Percentiles rank a stretch among this genome's conserved stretches.
phyloP scores from a whole-genome alignment of 2,888 invertebrate species.

The Plagodis dolabraria region DNA sequence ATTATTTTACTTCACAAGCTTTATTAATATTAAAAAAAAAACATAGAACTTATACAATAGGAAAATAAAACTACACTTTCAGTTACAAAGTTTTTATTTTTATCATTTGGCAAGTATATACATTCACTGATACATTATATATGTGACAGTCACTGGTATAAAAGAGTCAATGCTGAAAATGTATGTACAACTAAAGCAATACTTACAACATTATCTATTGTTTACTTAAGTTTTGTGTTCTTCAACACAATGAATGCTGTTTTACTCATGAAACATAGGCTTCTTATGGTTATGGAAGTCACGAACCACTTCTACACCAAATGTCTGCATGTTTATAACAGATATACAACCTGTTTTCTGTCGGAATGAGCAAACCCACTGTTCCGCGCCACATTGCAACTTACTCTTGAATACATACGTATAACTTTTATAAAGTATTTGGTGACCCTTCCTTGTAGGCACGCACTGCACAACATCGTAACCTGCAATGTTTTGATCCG shows the following conservation, averaged over 20 bases:
- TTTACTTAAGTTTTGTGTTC: too few relatives aligned
- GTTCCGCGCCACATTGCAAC: constrained; percentile 76
- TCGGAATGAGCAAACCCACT: constrained; percentile 76
- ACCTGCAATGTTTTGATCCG: constrained; percentile 57
- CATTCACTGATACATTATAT: too few relatives aligned
- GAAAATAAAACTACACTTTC: too few relatives aligned
- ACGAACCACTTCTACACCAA: constrained; percentile 73
- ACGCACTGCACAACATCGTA: constrained; percentile 78
- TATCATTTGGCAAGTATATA: neutral
- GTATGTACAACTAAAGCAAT: neutral
- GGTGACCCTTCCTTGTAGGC: constrained; percentile 76
- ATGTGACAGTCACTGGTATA: too few relatives aligned
- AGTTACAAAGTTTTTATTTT: neutral
- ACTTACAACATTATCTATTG: neutral
- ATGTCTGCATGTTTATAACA: constrained; percentile 75
- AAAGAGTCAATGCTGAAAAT: too few relatives aligned
- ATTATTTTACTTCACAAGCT: too few relatives aligned
- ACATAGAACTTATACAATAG: too few relatives aligned
- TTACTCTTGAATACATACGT: constrained; percentile 77
- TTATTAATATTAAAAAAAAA: too few relatives aligned
- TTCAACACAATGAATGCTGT: neutral
- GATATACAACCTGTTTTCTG: constrained; percentile 81
- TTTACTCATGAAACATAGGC: constrained; percentile 69
- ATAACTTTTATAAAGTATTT: constrained; percentile 76
- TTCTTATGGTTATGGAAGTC: constrained; percentile 80